Evolutionary conservation across 2,797 vertebrate genomes (phyloP).

Genomic region (Chelon auratus): DNA sequence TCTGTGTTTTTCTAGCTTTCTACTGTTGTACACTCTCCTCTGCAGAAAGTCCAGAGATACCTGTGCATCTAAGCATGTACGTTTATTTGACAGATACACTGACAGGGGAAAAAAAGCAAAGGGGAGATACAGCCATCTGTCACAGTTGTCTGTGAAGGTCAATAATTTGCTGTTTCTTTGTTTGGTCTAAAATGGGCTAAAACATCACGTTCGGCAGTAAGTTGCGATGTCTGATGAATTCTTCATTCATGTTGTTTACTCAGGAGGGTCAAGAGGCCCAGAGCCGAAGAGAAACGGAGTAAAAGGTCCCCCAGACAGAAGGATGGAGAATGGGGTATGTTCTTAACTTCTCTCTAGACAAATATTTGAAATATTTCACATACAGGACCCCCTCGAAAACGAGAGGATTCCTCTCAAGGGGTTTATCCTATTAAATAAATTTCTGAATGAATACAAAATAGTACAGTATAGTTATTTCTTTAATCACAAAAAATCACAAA

Average conservation of each 20-base stretch:
- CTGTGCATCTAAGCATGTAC: neutral
- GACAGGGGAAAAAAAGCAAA: slow-evolving; percentile 18
- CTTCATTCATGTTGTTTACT: slow-evolving; percentile 49
- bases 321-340: slow-evolving; percentile 95
- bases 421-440: no score
- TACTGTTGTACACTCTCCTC: slow-evolving; percentile 20
- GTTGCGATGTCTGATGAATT: slow-evolving; percentile 30
- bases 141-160: slow-evolving; percentile 31
- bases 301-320: slow-evolving; percentile 87
- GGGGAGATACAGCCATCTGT: slow-evolving; percentile 52
- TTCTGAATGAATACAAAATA: no score
- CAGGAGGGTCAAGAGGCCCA: slow-evolving; percentile 86
- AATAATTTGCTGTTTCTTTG: slow-evolving; percentile 14
- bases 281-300: slow-evolving; percentile 93
- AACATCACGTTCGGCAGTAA: neutral
- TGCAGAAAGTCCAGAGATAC: slow-evolving; percentile 22
- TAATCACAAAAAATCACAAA: neutral
- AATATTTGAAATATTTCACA: neutral
- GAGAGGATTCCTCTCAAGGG: no score
- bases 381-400: no score
- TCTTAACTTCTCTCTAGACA: slow-evolving; percentile 8
- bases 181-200: slow-evolving; percentile 27
- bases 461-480: neutral
- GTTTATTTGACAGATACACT: slow-evolving; percentile 34
- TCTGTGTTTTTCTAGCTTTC: slow-evolving; percentile 12